Evolutionary conservation across 2,113 vertebrate species (phyloP).

Genomic region (Mormyrus iriodes): DNA sequence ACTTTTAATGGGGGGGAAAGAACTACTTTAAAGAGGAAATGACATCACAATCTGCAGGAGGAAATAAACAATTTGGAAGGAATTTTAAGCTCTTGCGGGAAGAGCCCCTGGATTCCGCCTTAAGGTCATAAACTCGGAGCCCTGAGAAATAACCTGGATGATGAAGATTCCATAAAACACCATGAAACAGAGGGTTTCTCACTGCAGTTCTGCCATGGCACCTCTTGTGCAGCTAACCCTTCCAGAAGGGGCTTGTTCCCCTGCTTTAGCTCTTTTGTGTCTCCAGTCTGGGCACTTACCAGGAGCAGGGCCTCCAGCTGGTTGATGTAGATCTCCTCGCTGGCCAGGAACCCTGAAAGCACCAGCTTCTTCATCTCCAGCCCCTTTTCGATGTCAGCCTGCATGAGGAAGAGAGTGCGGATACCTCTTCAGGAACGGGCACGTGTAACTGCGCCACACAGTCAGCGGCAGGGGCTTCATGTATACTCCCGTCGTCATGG

Average conservation of each 20-base stretch:
- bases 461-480: neutral
- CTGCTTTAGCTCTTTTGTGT: neutral
- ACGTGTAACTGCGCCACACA: neutral
- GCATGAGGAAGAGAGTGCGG: constrained; percentile 21
- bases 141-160: neutral
- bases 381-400: constrained; percentile 87
- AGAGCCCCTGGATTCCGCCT: neutral
- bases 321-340: constrained; percentile 97
- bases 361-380: constrained; percentile 97
- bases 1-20: neutral
- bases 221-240: neutral
- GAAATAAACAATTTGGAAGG: neutral
- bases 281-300: constrained; percentile 60
- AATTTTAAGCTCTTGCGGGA: neutral
- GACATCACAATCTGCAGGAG: neutral
- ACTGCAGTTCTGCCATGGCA: neutral
- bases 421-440: neutral
- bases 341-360: constrained; percentile 90
- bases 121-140: no score
- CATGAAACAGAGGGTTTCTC: neutral
- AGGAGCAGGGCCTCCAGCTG: constrained; percentile 89
- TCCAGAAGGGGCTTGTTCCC: neutral
- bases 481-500: neutral
- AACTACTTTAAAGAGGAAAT: neutral
- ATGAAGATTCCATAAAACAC: neutral